Percentiles rank a stretch among this genome's conserved stretches.
Conservation (phyloP, 2,797 vertebrate genomes). For the Tangara arthus region DNA sequence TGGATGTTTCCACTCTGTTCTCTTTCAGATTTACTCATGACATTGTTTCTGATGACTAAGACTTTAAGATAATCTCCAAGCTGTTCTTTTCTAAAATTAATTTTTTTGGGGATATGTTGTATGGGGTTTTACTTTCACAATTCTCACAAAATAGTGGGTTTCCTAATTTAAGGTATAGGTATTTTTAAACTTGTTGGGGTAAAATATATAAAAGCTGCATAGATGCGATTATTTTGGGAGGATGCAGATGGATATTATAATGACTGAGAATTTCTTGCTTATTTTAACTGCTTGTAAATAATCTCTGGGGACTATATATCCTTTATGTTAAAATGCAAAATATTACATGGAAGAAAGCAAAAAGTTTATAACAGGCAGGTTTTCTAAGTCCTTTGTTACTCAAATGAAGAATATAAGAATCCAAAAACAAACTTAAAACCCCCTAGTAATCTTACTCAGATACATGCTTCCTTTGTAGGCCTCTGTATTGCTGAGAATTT, state of each 20-base stretch:
- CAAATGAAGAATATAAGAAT: neutral
- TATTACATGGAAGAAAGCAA: neutral
- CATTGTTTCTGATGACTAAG: neutral
- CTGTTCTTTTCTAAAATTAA: neutral
- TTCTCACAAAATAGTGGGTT: neutral
- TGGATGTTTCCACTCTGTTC: neutral
- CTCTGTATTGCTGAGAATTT: neutral
- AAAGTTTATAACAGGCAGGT: neutral
- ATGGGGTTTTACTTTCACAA: neutral
- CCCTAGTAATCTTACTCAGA: neutral
- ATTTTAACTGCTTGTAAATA: neutral
- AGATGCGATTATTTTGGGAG: neutral
- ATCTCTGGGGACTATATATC: neutral
- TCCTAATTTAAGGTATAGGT: neutral
- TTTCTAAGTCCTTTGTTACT: neutral
- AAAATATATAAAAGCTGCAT: neutral
- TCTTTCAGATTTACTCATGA: neutral
- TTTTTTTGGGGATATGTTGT: neutral
- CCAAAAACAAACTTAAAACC: neutral
- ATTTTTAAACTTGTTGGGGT: neutral
- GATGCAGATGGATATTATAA: neutral
- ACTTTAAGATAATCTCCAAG: neutral
- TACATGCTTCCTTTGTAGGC: neutral
- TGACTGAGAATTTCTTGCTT: neutral
- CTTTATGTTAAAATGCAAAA: neutral